Evolutionary conservation across 2,888 invertebrate genomes (phyloP), one percentile per base, ranked within the genome.

Genomic region (Caenorhabditis japonica): DNA sequence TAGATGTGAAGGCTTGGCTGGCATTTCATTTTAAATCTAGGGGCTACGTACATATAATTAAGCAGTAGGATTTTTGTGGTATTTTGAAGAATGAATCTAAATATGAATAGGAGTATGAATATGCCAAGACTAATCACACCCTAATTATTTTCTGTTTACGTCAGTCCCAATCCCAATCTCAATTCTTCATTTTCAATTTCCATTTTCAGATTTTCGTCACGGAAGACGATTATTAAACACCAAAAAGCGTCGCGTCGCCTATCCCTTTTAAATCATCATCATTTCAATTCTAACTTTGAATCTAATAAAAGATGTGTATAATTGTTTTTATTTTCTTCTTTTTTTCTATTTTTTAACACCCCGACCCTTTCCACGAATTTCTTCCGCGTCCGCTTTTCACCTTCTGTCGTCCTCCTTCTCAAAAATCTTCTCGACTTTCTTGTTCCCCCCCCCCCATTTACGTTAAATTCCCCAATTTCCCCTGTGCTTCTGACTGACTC

Each of bases 141-240:
- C 7, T 30, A 10, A 30, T 30, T 30, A 41, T 34, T 52, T 41
- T 61, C 34, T 49, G n/a, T n/a, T n/a, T n/a, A n/a, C n/a, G n/a
- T n/a, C n/a, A n/a, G n/a, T n/a, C n/a, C n/a, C n/a, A 15, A 51
- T 30, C 44, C n/a, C 4, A 1, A 23, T 34, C 25, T 25, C 1
- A n/a, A 44, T 47, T 47, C 15, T 10, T 39, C 30, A 10, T 17
- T 39, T 30, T 1, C 12, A 25, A 4, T 15, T 19, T 2, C 23
- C 43, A 43, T 33, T 77, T 81, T 21, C 77, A 81, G 81, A 76
- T 81, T 58, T 81, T 77, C 81, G 81, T 81, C 58, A 77, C 77
- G 72, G 81, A 81, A 66, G 81, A 81, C 71, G 81, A 81, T 70
- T 78, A 80, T 69, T 81, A 77, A 78, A 71, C 66, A 68, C 39